Conservation (phyloP, 37 sponge, comb jelly and placozoan genomes). For the Spongia lamella region DNA sequence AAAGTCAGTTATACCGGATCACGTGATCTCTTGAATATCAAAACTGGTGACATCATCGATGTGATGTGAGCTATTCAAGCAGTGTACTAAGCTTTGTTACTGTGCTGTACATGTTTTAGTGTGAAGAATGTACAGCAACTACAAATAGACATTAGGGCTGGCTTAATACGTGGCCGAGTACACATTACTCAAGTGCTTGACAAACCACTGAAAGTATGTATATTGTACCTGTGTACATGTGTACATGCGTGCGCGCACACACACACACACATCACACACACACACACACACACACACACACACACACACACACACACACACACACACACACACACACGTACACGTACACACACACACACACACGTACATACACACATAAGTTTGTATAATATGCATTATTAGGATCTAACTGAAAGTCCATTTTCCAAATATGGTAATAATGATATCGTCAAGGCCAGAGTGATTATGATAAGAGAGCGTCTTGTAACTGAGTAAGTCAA, state of each 20-base stretch:
- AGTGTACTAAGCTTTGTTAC: no score
- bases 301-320: no score
- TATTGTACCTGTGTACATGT: neutral
- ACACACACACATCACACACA: no score
- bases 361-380: neutral
- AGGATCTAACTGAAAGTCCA: no score
- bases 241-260: neutral
- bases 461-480: constrained; percentile 36
- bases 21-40: neutral
- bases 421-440: constrained; percentile 1
- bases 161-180: constrained; percentile 53
- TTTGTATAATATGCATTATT: no score
- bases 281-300: no score
- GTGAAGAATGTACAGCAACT: constrained; percentile 29
- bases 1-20: neutral
- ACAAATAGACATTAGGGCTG: constrained; percentile 49
- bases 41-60: constrained; percentile 46
- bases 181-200: constrained; percentile 64
- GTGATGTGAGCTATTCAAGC: constrained; percentile 31
- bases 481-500: no score
- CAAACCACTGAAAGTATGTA: neutral
- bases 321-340: no score
- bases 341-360: no score
- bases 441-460: constrained; percentile 51
- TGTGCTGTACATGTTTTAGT: no score